Conservation (phyloP, 2,113 vertebrate species). For the Thoracochromis brauschi region DNA sequence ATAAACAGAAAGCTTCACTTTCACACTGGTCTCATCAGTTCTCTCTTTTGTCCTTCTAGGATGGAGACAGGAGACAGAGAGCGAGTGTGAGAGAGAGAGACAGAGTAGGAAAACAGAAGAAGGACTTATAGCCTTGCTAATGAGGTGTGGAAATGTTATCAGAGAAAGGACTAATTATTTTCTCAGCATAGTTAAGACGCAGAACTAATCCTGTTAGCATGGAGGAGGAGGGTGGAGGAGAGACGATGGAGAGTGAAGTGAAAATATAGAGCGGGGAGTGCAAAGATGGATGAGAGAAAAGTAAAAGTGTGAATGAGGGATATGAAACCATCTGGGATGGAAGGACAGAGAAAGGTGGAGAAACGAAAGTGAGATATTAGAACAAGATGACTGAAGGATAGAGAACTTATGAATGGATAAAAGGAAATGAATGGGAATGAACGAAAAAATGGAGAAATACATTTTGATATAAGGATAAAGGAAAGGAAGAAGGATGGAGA, state of each 20-base stretch:
- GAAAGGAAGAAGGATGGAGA: neutral
- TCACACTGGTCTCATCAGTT: neutral
- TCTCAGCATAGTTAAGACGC: constrained; percentile 59
- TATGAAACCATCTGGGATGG: neutral
- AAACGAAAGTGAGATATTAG: fast-evolving
- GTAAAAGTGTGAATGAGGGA: neutral
- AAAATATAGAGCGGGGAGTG: neutral
- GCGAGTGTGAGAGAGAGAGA: neutral
- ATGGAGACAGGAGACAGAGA: neutral
- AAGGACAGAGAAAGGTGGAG: neutral
- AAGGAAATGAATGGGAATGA: neutral
- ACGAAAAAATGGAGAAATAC: neutral
- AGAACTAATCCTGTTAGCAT: constrained; percentile 67
- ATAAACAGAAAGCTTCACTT: neutral
- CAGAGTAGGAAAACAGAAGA: neutral
- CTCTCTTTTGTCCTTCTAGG: neutral
- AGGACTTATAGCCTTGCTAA: constrained; percentile 45
- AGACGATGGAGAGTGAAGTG: neutral
- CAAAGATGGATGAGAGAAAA: neutral
- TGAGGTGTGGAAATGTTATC: constrained; percentile 66
- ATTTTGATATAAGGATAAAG: neutral
- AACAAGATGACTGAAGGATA: neutral
- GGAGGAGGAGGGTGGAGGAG: neutral
- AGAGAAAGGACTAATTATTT: constrained; percentile 72
- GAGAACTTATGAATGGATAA: neutral